Base-by-base conservation (phyloP, 2,797 vertebrate genomes). In the Alca torda region DNA sequence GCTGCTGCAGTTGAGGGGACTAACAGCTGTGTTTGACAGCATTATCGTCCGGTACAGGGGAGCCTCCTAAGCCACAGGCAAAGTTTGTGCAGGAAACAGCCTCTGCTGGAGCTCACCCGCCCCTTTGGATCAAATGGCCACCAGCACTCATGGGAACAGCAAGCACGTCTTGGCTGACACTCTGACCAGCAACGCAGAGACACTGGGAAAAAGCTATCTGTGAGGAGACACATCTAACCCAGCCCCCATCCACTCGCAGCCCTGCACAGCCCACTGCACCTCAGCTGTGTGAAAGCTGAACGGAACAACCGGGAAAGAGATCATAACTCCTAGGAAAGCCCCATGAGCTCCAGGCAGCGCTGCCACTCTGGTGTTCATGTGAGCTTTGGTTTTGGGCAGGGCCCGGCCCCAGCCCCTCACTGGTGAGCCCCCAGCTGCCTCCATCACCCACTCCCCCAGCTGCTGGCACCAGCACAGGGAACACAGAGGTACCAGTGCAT, bases 401-500 rank as follows among this genome's bases (percentile, higher is more conserved):
- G 26, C 59, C 26, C 14, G 11, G 37, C 21, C 3, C 20, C 65
- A 13, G 15, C 6, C 43, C 46, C 13, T 18, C 30, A 10, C 17
- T 16, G 6, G 10, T 15, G 45, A 59, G 19, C 11, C 16, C 30
- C 16, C 53, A 13, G 33, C 35, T 16, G 48, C 57, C 7, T 2
- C 64, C 50, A 16, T 1, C 11, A 7, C 74, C 39, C 12, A 1
- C 23, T 11, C 30, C 48, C n/a, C 7, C 4, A 23, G 48, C 64
- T 24, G 20, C 48, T 13, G 14, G 53, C 53, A 33, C 30, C 35
- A 15, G 17, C 18, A 9, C 56, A 11, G 11, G 19, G 4, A n/a
- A 10, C 2, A 30, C 33, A 4, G 39, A 24, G 8, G 25, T 3
- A 10, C 6, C 41, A 1, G n/a, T 13, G 1, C 2, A 0, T 6